Evolutionary conservation across 2,797 vertebrate genomes (phyloP).

Genomic region (Natrix natrix): DNA sequence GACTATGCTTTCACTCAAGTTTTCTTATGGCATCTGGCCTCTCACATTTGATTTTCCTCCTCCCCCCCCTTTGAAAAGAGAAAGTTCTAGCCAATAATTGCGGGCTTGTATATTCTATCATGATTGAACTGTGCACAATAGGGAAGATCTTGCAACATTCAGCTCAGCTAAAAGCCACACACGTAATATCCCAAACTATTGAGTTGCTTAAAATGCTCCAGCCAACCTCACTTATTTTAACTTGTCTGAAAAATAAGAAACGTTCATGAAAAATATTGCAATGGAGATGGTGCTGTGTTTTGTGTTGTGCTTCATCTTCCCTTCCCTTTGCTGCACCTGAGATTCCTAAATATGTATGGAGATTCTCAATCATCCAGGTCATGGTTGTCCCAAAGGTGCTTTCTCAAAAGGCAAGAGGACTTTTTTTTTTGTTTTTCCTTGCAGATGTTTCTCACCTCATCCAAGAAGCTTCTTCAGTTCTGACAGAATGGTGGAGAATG

Average conservation of each 20-base stretch:
- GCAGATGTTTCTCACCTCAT: not conserved
- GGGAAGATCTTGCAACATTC: not conserved
- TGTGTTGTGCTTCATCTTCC: not conserved
- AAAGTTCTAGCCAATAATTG: not conserved
- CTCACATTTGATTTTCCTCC: slow-evolving; percentile 5
- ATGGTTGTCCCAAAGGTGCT: not conserved
- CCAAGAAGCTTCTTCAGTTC: not conserved
- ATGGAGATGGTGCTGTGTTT: too few species aligned
- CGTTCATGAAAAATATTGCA: not conserved
- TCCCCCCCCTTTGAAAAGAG: not conserved
- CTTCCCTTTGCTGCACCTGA: not conserved
- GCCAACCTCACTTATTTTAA: not conserved
- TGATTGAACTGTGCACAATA: not conserved
- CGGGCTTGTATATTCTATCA: slow-evolving; percentile 18
- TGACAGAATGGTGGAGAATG: not conserved
- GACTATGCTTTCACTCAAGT: slow-evolving; percentile 27
- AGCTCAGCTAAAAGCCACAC: not conserved
- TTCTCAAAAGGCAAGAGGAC: not conserved
- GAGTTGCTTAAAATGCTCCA: not conserved
- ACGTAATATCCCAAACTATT: not conserved
- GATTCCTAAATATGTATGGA: not conserved
- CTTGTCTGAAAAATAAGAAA: not conserved
- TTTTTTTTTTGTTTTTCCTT: not conserved
- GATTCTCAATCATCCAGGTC: not conserved
- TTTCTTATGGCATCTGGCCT: not conserved